Base-by-base conservation (phyloP, 2,113 vertebrate genomes). In the Hepsetus odoe region DNA sequence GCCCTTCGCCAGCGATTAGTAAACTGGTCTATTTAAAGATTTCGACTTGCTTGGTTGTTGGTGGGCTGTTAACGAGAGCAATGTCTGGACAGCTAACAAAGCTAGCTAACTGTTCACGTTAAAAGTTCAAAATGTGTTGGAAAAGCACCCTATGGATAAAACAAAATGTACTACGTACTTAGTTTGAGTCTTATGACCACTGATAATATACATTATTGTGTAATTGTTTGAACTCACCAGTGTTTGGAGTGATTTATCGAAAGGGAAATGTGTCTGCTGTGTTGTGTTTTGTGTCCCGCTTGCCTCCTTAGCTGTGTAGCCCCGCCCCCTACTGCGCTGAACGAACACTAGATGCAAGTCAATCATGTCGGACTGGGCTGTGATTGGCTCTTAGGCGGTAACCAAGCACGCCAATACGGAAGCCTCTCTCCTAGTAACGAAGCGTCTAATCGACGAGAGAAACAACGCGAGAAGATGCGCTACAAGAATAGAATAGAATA, bases 321-420 rank as follows among this genome's bases (percentile, higher is more conserved):
- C 53, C 77, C 73, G 49, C 82, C 82, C 20, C 6, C 38, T n/a
- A 28, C 61, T 24, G 4, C 24, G 5, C 14, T 28, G 5, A 16
- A 3, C 22, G 35, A 20, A 46, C 26, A 13, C 33, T 2, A 30
- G 18, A 38, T 5, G 44, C 24, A 35, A 62, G 61, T 77, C 82
- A 79, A 62, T 82, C 80, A 82, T n/a, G 0, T 1, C 0, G 22
- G 14, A 14, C 10, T n/a, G 8, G 68, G 16, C 18, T 16, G 35
- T 30, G 68, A 83, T 83, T 83, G 82, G 82, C 40, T 61, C 33
- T 10, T 33, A 8, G 14, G 24, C 9, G 33, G 75, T 78, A 70
- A 67, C 77, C 68, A 68, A 1, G 82, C 61, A 77, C 81, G 77
- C 73, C 9, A 35, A 20, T 11, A 35, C 32, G 20, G 38, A 72